Conservation (phyloP, 1,140 invertebrate genomes). For the Drosophila virilis region DNA sequence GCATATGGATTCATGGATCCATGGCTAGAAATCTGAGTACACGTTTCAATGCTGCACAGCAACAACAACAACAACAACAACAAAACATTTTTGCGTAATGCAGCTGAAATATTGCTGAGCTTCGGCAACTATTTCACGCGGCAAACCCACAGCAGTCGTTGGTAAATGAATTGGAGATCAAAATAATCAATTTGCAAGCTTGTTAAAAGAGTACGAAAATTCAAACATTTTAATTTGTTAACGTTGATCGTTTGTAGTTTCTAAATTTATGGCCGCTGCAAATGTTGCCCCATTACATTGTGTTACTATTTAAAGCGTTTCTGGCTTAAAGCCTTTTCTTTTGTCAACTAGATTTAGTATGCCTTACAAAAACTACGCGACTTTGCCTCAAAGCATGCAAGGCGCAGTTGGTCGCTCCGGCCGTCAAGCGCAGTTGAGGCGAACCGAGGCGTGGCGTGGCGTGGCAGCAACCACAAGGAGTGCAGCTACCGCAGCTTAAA, state of each 20-base stretch:
- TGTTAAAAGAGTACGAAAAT: too few relatives aligned
- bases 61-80: constrained; percentile 46
- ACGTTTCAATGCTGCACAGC: constrained; percentile 19
- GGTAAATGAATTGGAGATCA: too few relatives aligned
- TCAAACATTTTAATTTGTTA: too few relatives aligned
- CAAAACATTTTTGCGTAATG: constrained; percentile 63
- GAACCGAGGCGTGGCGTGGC: neutral
- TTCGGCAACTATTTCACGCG: constrained; percentile 36
- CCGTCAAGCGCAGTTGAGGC: constrained; percentile 32
- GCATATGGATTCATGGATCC: constrained; percentile 57
- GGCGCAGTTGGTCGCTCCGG: constrained; percentile 28
- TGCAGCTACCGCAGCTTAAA: constrained; percentile 63
- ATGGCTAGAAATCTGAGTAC: constrained; percentile 45
- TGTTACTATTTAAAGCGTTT: neutral
- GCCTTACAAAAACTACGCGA: neutral
- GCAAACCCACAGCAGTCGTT: too few relatives aligned
- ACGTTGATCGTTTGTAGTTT: too few relatives aligned
- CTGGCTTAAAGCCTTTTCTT: neutral
- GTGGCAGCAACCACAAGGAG: constrained; percentile 25
- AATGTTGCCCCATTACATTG: too few relatives aligned
- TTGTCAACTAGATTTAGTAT: constrained; percentile 13
- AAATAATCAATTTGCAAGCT: too few relatives aligned
- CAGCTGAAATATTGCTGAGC: constrained; percentile 67
- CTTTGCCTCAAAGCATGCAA: constrained; percentile 20
- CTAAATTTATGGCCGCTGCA: too few relatives aligned